Percentiles rank a stretch among this genome's conserved stretches.
Conservation (phyloP, 92 coral and sea anemone genomes). For the Palythoa grandiflora region DNA sequence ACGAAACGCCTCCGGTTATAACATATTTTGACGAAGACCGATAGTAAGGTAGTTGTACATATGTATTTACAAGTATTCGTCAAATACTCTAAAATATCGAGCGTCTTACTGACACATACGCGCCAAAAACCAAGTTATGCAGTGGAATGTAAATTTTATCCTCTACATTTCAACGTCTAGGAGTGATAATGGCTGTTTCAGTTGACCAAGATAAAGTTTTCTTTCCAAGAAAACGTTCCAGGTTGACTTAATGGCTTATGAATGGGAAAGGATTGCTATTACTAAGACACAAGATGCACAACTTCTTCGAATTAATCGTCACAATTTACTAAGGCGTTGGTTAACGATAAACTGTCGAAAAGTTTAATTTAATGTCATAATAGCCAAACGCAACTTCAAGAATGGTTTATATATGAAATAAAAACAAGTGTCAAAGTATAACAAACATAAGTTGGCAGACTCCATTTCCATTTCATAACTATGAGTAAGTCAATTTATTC, state of each 20-base stretch:
- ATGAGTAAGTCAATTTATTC: not conserved
- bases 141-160: slow-evolving; percentile 77
- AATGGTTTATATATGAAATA: slow-evolving; percentile 73
- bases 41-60: not conserved
- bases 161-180: slow-evolving; percentile 31
- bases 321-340: slow-evolving; percentile 65
- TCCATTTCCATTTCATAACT: slow-evolving; percentile 32
- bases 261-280: slow-evolving; percentile 37
- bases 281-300: slow-evolving; percentile 41
- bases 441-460: slow-evolving; percentile 31
- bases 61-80: slow-evolving; percentile 29
- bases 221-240: slow-evolving; percentile 31
- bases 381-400: slow-evolving; percentile 69
- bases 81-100: slow-evolving; percentile 18
- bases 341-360: slow-evolving; percentile 81
- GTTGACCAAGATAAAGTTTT: slow-evolving; percentile 66
- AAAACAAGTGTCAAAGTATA: slow-evolving; percentile 59
- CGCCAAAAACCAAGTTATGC: slow-evolving; percentile 54
- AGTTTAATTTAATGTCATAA: slow-evolving; percentile 87
- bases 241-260: slow-evolving; percentile 67
- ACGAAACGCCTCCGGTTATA: slow-evolving; percentile 90
- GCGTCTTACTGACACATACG: slow-evolving; percentile 26
- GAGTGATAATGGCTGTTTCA: slow-evolving; percentile 36
- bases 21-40: slow-evolving; percentile 75
- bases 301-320: slow-evolving; percentile 69